Percentiles rank a stretch among this genome's conserved stretches.
Conservation (phyloP, 2,888 invertebrate genomes). For the Ditylenchus weischeri region DNA sequence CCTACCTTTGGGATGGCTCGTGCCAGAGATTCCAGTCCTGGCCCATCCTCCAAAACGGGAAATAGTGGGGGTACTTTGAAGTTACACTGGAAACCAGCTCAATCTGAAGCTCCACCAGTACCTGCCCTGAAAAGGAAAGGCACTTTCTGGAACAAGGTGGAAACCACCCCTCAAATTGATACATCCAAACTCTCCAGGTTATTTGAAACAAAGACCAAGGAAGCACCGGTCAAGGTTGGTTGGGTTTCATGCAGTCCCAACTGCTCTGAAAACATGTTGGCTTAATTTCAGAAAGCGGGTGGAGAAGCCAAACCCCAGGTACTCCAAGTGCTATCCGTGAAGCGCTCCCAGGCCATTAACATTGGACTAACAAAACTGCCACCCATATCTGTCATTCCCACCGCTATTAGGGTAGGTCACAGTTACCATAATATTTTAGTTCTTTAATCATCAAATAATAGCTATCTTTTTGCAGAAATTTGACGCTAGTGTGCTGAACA, state of each 20-base stretch:
- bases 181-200: constrained; percentile 88
- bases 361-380: constrained; percentile 98
- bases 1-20: constrained; percentile 16
- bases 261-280: background rate
- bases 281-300: constrained; percentile 35
- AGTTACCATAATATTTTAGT: background rate
- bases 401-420: constrained; percentile 67
- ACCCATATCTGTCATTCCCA: constrained; percentile 92
- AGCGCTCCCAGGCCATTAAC: constrained; percentile 96
- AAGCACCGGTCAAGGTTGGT: constrained; percentile 43
- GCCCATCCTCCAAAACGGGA: constrained; percentile 35
- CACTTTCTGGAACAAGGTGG: constrained; percentile 83
- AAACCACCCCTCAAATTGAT: constrained; percentile 73
- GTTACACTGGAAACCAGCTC: constrained; percentile 88
- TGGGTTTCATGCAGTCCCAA: background rate
- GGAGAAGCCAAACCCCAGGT: constrained; percentile 73
- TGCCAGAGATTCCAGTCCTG: constrained; percentile 45
- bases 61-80: constrained; percentile 72
- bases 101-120: constrained; percentile 52
- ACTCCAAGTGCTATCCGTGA: constrained; percentile 83
- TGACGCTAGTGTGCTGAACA: constrained; percentile 94
- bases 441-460: background rate
- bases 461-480: constrained; percentile 77
- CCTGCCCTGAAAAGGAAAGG: constrained; percentile 55
- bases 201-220: constrained; percentile 93